Percentiles rank a stretch among this genome's conserved stretches.
Conservation (phyloP, 2,888 invertebrate genomes). For the Netelia melanura region DNA sequence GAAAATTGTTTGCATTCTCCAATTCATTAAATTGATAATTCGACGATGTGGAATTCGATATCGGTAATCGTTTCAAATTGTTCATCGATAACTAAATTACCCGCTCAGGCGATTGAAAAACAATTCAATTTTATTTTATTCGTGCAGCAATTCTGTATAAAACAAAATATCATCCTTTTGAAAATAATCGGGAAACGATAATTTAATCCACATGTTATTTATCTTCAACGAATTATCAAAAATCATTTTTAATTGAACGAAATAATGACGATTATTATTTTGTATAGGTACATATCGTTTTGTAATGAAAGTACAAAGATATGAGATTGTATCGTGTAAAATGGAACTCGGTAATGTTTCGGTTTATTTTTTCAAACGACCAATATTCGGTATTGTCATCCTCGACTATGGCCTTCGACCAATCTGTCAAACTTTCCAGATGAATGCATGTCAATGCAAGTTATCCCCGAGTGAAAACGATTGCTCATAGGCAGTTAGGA, state of each 20-base stretch:
- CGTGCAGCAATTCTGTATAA: no score
- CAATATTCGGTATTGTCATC: neutral
- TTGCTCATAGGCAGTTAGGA: conserved; percentile 10
- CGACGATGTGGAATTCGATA: no score
- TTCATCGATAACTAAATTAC: neutral
- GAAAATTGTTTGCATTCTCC: no score
- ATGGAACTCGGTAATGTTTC: neutral
- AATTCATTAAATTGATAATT: no score
- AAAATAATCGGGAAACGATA: no score
- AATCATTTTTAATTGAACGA: neutral
- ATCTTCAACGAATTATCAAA: neutral
- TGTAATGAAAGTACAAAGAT: neutral
- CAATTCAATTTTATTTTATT: no score
- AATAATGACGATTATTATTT: no score
- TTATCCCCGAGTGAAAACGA: conserved; percentile 10
- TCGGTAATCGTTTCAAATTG: neutral
- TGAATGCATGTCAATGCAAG: neutral
- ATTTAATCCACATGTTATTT: neutral
- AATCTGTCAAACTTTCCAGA: neutral
- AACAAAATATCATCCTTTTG: no score
- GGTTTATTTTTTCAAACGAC: neutral
- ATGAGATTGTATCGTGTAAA: neutral
- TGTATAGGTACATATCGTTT: no score
- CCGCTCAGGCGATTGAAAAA: neutral
- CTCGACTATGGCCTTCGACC: neutral